Percentiles rank a stretch among this genome's conserved stretches.
phyloP scores from a whole-genome alignment of 92 coral and sea anemone genomes.

The Phenganax subtilis region DNA sequence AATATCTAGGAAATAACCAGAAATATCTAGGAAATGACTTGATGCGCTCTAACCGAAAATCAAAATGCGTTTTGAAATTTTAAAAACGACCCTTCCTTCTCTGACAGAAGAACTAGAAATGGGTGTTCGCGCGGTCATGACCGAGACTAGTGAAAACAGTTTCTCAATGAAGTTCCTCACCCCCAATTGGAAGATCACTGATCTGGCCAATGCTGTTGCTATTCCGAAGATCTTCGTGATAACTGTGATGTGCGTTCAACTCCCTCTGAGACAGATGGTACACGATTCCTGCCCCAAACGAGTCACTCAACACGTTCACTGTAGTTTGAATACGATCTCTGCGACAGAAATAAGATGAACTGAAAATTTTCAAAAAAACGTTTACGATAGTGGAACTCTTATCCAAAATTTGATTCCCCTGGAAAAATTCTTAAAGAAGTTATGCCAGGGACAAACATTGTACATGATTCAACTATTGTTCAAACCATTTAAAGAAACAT shows the following conservation, averaged over 20 bases:
- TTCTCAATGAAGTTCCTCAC: neutral
- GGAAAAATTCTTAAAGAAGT: no score
- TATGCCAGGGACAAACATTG: no score
- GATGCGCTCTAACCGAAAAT: no score
- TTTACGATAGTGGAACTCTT: neutral
- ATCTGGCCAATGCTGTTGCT: neutral
- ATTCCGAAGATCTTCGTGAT: neutral
- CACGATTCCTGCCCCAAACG: slow-evolving; percentile 88
- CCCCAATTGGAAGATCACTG: neutral
- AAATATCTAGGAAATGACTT: no score
- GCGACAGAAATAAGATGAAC: neutral
- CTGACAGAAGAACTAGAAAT: neutral
- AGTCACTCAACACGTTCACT: slow-evolving; percentile 82
- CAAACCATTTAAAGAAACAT: no score
- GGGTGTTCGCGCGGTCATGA: neutral
- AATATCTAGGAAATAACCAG: no score
- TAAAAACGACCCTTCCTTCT: no score
- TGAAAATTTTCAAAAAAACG: neutral
- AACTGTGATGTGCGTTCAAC: slow-evolving; percentile 78
- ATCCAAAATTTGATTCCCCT: no score
- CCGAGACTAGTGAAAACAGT: neutral
- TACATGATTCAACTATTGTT: no score
- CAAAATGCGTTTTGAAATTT: no score
- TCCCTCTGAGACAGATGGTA: slow-evolving; percentile 90
- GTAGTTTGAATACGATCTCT: slow-evolving; percentile 97